Evolutionary conservation across 1,140 invertebrate genomes (phyloP).

Genomic region (Lucilia sericata): DNA sequence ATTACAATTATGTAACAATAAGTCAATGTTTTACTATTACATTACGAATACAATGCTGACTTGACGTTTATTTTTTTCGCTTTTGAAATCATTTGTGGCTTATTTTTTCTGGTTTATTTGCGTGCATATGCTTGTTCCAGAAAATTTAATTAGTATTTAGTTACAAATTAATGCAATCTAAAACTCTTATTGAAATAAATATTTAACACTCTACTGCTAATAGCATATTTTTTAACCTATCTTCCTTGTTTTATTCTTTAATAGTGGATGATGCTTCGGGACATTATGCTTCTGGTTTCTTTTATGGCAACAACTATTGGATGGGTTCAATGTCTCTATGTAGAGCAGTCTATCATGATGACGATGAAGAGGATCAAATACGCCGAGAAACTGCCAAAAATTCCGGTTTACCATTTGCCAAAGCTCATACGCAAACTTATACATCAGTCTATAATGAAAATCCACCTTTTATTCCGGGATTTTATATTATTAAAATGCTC

Average conservation of each 20-base stretch:
- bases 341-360: conserved; percentile 73
- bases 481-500: conserved; percentile 72
- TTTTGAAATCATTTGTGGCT: not conserved
- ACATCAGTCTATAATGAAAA: conserved; percentile 62
- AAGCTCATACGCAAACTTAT: conserved; percentile 62
- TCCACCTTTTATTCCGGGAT: conserved; percentile 73
- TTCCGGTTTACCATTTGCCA: conserved; percentile 59
- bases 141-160: too few species aligned
- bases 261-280: conserved; percentile 85
- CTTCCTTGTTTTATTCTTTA: conserved; percentile 51
- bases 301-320: conserved; percentile 88
- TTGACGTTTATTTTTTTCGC: not conserved
- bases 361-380: conserved; percentile 56
- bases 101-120: not conserved
- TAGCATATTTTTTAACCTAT: not conserved
- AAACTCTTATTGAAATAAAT: not conserved
- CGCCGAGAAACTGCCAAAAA: conserved; percentile 54
- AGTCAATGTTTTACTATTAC: conserved; percentile 30
- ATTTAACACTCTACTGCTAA: not conserved
- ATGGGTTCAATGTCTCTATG: conserved; percentile 82
- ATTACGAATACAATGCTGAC: not conserved
- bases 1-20: conserved; percentile 46
- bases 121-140: too few species aligned
- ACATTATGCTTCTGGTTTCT: conserved; percentile 81
- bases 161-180: not conserved